Conservation (phyloP, 1,140 invertebrate species). For the Callitettix versicolor region DNA sequence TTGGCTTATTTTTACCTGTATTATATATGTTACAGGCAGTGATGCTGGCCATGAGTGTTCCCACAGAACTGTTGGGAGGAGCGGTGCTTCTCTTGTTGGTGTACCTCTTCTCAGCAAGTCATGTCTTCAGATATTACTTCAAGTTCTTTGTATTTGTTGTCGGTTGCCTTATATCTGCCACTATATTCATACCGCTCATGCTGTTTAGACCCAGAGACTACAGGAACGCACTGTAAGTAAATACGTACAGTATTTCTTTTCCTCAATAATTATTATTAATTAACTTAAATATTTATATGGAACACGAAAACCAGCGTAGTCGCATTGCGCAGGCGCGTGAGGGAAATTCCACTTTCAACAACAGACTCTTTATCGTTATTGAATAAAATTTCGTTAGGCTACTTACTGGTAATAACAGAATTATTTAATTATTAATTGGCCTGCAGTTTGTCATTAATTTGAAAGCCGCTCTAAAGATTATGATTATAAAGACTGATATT, state of each 20-base stretch:
- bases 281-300: conserved; percentile 7
- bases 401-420: too few species aligned
- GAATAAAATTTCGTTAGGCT: too few species aligned
- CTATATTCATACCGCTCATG: conserved; percentile 61
- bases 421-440: too few species aligned
- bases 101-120: conserved; percentile 37
- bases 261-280: conserved; percentile 15
- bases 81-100: conserved; percentile 9
- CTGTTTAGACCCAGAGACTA: conserved; percentile 52
- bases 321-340: too few species aligned
- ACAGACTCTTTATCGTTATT: too few species aligned
- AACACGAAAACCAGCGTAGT: too few species aligned
- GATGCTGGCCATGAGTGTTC: conserved; percentile 6
- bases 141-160: conserved; percentile 50
- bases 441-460: too few species aligned
- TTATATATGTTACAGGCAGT: neutral
- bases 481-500: too few species aligned
- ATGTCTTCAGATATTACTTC: conserved; percentile 43
- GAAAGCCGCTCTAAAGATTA: too few species aligned
- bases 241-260: too few species aligned
- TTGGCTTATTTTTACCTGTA: too few species aligned
- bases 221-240: conserved; percentile 63
- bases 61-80: conserved; percentile 9
- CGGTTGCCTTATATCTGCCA: conserved; percentile 42
- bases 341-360: too few species aligned